Evolutionary conservation across 2,888 invertebrate genomes (phyloP).

Genomic region (Aporophyla nigra): DNA sequence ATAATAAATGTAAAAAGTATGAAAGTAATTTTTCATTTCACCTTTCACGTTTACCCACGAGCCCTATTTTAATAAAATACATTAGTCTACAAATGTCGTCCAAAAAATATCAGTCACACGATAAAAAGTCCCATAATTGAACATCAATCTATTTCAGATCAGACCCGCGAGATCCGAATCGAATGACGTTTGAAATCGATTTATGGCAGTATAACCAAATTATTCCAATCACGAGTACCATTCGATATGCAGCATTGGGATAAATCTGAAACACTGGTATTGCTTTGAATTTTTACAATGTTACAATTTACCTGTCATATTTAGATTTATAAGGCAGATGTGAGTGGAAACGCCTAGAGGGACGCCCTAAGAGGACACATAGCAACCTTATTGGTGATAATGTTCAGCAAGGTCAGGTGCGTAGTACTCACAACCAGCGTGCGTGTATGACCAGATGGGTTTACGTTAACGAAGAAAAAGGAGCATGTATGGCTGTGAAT

Average conservation of each 20-base stretch:
- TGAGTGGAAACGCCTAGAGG: no score
- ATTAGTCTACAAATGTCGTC: constrained; percentile 8
- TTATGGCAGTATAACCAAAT: constrained; percentile 53
- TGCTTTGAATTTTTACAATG: constrained; percentile 17
- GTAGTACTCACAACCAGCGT: no score
- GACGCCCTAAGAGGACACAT: no score
- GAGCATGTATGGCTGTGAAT: neutral
- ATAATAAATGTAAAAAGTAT: neutral
- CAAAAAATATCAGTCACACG: constrained; percentile 30
- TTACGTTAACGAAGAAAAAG: neutral
- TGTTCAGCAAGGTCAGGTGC: no score
- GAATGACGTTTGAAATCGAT: constrained; percentile 64
- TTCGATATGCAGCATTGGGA: constrained; percentile 47
- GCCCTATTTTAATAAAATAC: constrained; percentile 21
- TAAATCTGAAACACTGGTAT: constrained; percentile 41
- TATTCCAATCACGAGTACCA: constrained; percentile 49
- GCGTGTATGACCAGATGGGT: neutral
- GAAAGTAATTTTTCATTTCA: neutral
- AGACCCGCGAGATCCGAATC: constrained; percentile 59
- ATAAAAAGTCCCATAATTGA: constrained; percentile 58
- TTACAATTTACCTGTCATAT: constrained; percentile 20
- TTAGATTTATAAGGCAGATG: neutral
- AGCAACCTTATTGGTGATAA: no score
- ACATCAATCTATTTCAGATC: constrained; percentile 61
- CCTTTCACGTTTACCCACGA: neutral